Evolutionary conservation across 2,888 invertebrate species (phyloP).

Genomic region (Cremastobaeus sp.): DNA sequence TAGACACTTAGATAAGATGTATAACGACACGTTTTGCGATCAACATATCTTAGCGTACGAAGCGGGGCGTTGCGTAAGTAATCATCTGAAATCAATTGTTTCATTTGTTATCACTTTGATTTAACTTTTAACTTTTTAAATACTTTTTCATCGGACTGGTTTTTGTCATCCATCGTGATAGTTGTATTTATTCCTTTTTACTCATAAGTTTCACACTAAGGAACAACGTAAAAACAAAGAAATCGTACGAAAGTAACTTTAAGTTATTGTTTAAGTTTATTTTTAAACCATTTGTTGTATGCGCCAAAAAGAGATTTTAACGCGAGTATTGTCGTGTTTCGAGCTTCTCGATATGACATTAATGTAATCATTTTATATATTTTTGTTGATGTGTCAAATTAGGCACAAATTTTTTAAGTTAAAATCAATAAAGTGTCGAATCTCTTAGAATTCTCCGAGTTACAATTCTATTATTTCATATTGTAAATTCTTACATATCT

Average conservation of each 20-base stretch:
- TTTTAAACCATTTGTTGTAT: slow-evolving; percentile 44
- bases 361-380: slow-evolving; percentile 51
- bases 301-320: slow-evolving; percentile 48
- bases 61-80: slow-evolving; percentile 66
- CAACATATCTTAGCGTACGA: slow-evolving; percentile 77
- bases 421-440: slow-evolving; percentile 54
- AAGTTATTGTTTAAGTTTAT: slow-evolving; percentile 39
- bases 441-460: slow-evolving; percentile 35
- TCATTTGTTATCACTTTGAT: slow-evolving; percentile 1
- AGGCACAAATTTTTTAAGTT: slow-evolving; percentile 47
- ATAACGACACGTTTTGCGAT: slow-evolving; percentile 75
- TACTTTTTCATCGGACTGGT: slow-evolving; percentile 11
- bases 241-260: slow-evolving; percentile 21
- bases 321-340: slow-evolving; percentile 39
- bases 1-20: slow-evolving; percentile 65
- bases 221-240: slow-evolving; percentile 12
- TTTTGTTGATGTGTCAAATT: slow-evolving; percentile 45
- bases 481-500: no score
- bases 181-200: slow-evolving; percentile 33
- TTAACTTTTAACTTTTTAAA: slow-evolving; percentile 5
- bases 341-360: slow-evolving; percentile 51
- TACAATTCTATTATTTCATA: no score
- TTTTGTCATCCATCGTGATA: slow-evolving; percentile 29
- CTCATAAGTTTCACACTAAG: not conserved
- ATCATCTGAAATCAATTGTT: slow-evolving; percentile 14